Base-by-base conservation (phyloP, 2,888 invertebrate species). In the Dolichopus griseipennis region DNA sequence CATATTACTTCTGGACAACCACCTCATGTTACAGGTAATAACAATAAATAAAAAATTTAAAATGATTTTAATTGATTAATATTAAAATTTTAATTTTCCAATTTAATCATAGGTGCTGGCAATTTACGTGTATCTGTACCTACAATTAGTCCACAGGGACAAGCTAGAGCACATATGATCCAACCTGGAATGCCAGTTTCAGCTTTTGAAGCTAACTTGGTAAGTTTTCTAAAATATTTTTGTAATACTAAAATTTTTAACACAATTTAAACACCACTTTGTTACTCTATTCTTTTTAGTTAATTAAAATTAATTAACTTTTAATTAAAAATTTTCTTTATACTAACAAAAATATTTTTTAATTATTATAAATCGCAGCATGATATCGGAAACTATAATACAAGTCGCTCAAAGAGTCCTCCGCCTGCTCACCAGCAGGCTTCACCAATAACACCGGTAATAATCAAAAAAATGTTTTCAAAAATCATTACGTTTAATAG, bases 351-450 rank as follows among this genome's bases (percentile, higher is more conserved):
- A 63, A 65, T 68, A 70, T 65, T 68, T 64, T n/a, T 66, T 72
- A 70, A 72, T 67, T 70, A 72, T 69, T 67, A 72, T 73, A 73
- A 74, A 75, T 81, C 76, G 80, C 86, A 89, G 89, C 87, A 84
- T 78, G 86, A 86, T 75, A 82, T 86, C 74, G 77, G 80, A 71
- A 78, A 75, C 63, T 81, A 78, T 75, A 74, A 73, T 72, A 74
- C 74, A 69, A 76, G 77, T 68, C 78, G 83, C 78, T 78, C 85
- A 76, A 88, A 90, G 84, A 90, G 90, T 81, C 92, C 91, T 77
- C 92, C 92, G 77, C 92, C 92, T 78, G 92, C 92, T 75, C 92
- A 92, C 82, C 92, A 91, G 85, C 91, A 89, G 81, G 85, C 85
- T 78, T 88, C 88, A 77, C 89, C 89, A 75, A 85, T 88, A 78